phyloP scores from a whole-genome alignment of 2,797 vertebrate genomes.

The Gambusia yucatana region DNA sequence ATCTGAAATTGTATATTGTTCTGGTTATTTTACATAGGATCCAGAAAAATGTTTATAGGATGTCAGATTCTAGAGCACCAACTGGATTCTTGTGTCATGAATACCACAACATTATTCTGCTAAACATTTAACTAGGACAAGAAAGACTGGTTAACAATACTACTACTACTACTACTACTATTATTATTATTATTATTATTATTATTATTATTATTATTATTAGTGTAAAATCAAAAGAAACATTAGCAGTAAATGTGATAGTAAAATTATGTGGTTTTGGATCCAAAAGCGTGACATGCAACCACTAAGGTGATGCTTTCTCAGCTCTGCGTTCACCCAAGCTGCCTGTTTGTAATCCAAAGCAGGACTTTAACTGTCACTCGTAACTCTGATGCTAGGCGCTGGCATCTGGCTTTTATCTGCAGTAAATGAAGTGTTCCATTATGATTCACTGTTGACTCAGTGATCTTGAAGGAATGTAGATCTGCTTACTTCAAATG shows the following conservation, averaged over 20 bases:
- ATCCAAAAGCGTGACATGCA: not conserved
- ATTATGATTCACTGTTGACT: constrained; percentile 10
- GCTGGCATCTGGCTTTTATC: constrained; percentile 19
- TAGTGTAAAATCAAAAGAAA: too few species aligned
- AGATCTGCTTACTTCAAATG: constrained; percentile 13
- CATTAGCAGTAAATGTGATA: not conserved
- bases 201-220: too few species aligned
- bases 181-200: too few species aligned
- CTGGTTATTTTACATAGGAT: not conserved
- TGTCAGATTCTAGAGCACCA: not conserved
- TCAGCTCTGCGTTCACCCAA: constrained; percentile 3
- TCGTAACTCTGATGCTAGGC: constrained; percentile 2
- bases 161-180: too few species aligned
- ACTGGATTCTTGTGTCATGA: not conserved
- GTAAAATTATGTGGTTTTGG: not conserved
- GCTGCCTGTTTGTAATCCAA: not conserved
- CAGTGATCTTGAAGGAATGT: constrained; percentile 11
- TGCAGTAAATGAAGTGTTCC: constrained; percentile 14
- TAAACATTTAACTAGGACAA: constrained; percentile 4
- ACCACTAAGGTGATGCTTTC: constrained; percentile 1
- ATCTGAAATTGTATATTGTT: not conserved
- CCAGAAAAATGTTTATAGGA: not conserved
- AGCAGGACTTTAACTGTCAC: constrained; percentile 12
- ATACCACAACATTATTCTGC: constrained; percentile 4
- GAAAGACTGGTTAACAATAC: not conserved